Percentiles rank a stretch among this genome's conserved stretches.
Conservation (phyloP, 2,797 vertebrate genomes). For the Rhynchotus rufescens region DNA sequence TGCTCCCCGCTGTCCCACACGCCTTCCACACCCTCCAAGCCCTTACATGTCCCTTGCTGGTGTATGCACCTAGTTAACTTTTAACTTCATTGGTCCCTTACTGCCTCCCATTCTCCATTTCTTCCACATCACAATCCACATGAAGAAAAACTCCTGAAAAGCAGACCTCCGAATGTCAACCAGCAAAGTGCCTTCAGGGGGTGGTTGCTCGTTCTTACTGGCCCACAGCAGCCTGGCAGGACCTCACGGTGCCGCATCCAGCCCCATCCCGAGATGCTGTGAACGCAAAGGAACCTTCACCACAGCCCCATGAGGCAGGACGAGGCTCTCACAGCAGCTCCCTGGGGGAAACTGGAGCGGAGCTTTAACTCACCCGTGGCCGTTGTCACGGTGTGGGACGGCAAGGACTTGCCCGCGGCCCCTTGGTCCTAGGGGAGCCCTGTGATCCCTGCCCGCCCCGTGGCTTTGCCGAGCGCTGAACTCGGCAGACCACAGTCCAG, state of each 20-base stretch:
- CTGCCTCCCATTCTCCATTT: background rate
- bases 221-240: background rate
- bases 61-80: background rate
- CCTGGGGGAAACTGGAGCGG: background rate
- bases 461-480: background rate
- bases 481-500: background rate
- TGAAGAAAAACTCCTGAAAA: background rate
- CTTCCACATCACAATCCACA: background rate
- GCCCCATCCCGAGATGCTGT: background rate
- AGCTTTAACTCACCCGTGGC: background rate
- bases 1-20: too few species aligned
- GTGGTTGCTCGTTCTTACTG: background rate
- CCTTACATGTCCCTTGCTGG: background rate
- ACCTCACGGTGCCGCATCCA: background rate
- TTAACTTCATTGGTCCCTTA: background rate
- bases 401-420: background rate
- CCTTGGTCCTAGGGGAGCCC: background rate
- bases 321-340: too few species aligned
- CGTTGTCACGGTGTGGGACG: fast-evolving
- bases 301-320: too few species aligned
- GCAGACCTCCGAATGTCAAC: background rate
- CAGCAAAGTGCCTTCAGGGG: background rate
- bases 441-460: background rate
- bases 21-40: background rate
- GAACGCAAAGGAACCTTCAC: background rate